Evolutionary conservation across 2,888 invertebrate species (phyloP), one percentile per base, ranked within the genome.

Genomic region (Pandemis heparana): DNA sequence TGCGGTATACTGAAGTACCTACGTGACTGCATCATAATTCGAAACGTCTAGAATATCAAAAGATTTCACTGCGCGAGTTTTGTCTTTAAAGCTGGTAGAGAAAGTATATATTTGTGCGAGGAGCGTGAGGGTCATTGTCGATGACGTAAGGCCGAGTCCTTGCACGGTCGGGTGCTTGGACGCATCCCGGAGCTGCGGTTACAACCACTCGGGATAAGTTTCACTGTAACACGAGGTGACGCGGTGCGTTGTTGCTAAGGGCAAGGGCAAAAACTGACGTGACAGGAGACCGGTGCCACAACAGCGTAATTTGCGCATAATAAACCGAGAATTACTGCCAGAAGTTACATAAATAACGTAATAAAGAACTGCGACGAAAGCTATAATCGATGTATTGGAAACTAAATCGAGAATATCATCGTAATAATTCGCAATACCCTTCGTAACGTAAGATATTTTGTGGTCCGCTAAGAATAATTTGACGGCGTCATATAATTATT

Each of bases 181-280:
- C 88, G 87, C 89, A 90, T 89, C 91, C 87, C 87, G 89, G 82
- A 90, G 88, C 86, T 94, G 88, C 83, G 88, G 89, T 91, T 92
- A 91, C 92, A 89, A 88, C 91, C 85, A 89, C 89, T 89, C 83
- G 80, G 89, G 89, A 91, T 89, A 85, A 81, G 84, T 92, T 93
- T 92, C 93, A 92, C 88, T 90, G 93, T 88, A 88, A 81, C 79
- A 79, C 80, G 82, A 79, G 77, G 79, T 87, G 86, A 88, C 85
- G 85, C 81, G 77, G 82, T 85, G 85, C 83, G 85, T 85, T 88
- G 90, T 90, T 87, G 84, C 89, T 89, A 89, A 85, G 87, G 82
- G 85, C 83, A 84, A 79, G 82, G 80, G 83, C 85, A 83, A 83
- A 80, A 73, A 65, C 62, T 43, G 60, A 51, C 68, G 48, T 16